Conservation (phyloP, 2,797 vertebrate genomes). For the Halcyon badia region DNA sequence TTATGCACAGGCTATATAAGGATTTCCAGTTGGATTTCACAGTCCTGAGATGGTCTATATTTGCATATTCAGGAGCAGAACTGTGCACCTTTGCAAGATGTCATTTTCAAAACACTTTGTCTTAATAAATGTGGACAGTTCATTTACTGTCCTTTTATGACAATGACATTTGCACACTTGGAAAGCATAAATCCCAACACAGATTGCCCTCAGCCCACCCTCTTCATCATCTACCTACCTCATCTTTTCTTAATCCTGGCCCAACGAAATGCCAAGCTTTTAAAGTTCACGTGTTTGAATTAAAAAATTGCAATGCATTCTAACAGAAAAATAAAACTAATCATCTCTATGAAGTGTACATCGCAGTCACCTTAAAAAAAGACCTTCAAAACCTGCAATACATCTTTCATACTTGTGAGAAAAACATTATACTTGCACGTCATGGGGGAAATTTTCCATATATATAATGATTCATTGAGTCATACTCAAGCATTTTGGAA, state of each 20-base stretch:
- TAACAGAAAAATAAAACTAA: background rate
- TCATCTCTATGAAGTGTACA: background rate
- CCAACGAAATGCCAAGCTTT: background rate
- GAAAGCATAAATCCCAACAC: background rate
- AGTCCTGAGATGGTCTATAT: background rate
- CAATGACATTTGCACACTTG: background rate
- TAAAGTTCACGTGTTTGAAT: constrained; percentile 1
- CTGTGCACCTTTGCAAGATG: background rate
- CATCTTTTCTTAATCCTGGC: background rate
- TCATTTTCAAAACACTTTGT: background rate
- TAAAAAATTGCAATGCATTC: background rate
- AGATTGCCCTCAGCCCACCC: background rate
- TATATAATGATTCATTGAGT: constrained; percentile 12
- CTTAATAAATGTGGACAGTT: constrained; percentile 2
- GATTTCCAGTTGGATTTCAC: background rate
- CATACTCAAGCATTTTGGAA: background rate
- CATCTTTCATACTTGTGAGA: background rate
- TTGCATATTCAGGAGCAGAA: background rate
- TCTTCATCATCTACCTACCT: background rate
- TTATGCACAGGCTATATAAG: fast-evolving
- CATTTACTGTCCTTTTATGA: constrained; percentile 1
- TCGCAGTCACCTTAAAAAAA: background rate
- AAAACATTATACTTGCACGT: background rate
- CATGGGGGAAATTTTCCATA: background rate
- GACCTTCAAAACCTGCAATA: background rate